Evolutionary conservation across 1,140 invertebrate genomes (phyloP), one percentile per base, ranked within the genome.

Genomic region (Drosophila guanche): DNA sequence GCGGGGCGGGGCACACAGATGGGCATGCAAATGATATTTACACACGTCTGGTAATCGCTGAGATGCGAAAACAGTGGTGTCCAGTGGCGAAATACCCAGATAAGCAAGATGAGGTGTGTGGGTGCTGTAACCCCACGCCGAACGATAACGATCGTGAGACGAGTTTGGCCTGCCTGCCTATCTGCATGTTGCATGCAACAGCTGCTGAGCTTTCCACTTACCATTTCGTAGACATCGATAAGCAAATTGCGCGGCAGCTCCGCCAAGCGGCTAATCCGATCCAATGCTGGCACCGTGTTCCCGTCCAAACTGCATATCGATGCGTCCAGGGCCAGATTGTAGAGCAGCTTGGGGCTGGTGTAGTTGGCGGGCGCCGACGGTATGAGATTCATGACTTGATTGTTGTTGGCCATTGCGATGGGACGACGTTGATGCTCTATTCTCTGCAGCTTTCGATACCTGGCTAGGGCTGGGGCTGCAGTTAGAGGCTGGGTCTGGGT

Each of bases 221-320:
- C 90, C 79, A 72, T 56, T 43, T 83, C 83, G 54, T 91, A 91
- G 52, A 90, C 79, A 78, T 91, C 90, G 29, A 80, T 90, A 50
- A 91, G 84, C 14, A 91, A 50, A 57, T 78, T 83, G 16, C 67
- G 72, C 14, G 90, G 90, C 83, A 91, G 50, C 27, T 88, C 85
- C 7, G 80, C 75, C 59, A 91, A 52, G n/a, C 88, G 76, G 43
- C 66, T 60, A 29, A 91, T 88, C 48, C 76, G 72, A 8, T 83
- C 75, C 66, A 91, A 48, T 7, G 77, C 60, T 16, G 77, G 29
- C 41, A 90, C 80, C 48, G 60, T 77, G 47, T 71, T 85, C 45
- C 69, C 76, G 72, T 86, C 79, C 66, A 90, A 53, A 22, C 81
- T 68, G 7, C 61, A 56, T 12, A 91, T 89, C 16, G 89, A 70